Conservation (phyloP, 2,888 invertebrate species). For the Drosophila melanocephala region DNA sequence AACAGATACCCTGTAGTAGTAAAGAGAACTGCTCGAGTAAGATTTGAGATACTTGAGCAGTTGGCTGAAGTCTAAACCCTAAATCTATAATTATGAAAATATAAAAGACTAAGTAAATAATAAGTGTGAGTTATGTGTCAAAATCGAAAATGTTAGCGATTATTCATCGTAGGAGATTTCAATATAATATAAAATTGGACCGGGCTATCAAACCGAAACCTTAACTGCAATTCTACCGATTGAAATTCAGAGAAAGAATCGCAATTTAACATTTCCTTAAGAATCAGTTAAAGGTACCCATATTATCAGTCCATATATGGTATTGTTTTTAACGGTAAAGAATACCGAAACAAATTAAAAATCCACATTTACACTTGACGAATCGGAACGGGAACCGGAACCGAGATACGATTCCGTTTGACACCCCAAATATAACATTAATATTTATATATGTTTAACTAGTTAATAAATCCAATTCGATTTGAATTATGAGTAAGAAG, state of each 20-base stretch:
- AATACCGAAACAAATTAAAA: neutral
- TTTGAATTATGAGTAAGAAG: neutral
- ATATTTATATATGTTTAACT: no score
- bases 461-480: neutral
- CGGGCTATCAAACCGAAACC: neutral
- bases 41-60: neutral
- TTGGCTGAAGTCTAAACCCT: accelerated
- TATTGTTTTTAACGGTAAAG: neutral
- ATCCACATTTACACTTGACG: neutral
- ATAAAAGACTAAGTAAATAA: neutral
- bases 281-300: neutral
- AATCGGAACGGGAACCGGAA: neutral
- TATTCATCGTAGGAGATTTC: neutral
- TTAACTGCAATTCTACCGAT: neutral
- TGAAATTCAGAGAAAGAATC: neutral
- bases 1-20: constrained; percentile 19
- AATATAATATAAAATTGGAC: neutral
- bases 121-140: neutral
- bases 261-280: neutral
- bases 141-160: accelerated
- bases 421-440: accelerated
- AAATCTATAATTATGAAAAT: no score
- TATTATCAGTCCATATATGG: neutral
- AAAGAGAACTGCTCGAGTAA: neutral
- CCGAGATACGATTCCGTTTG: neutral